These are phyloP conservation scores for Symphodus melops DNA, from an alignment of 2,113 vertebrate genomes.

Conservation along the genomic window DNA sequence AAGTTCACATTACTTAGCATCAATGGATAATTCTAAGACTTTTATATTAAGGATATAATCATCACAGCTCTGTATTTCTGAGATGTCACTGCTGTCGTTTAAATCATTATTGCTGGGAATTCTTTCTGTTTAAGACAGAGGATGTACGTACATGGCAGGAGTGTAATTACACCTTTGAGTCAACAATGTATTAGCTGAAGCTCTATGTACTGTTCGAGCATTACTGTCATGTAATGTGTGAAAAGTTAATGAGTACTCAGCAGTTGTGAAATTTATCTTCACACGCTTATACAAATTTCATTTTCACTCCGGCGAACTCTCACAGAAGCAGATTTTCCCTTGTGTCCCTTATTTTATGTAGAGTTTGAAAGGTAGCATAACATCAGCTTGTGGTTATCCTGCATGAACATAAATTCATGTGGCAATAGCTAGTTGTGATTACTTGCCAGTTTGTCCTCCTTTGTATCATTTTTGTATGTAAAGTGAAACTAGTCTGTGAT, in stretches of 20 bases:
- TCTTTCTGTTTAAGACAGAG: neutral
- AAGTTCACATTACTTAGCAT: neutral
- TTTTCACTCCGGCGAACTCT: neutral
- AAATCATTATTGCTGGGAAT: neutral
- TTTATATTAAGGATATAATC: neutral
- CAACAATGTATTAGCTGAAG: neutral
- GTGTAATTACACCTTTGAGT: neutral
- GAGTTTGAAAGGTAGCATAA: neutral
- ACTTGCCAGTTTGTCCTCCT: neutral
- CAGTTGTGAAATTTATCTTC: constrained; percentile 42
- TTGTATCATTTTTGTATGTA: neutral
- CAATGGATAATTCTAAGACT: neutral
- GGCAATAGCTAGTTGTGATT: neutral
- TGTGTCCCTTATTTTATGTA: neutral
- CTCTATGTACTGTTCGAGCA: neutral
- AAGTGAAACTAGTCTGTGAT: neutral
- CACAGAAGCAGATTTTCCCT: neutral
- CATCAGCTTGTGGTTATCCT: neutral
- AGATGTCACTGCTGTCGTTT: constrained; percentile 4
- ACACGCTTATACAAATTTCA: neutral
- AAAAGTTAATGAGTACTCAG: constrained; percentile 44
- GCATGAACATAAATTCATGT: neutral
- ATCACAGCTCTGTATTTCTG: constrained; percentile 14
- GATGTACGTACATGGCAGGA: neutral
- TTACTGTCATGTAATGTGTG: constrained; percentile 26